Conservation (phyloP, 53 echinoderm and acorn worm species). For the Henricia sp. region DNA sequence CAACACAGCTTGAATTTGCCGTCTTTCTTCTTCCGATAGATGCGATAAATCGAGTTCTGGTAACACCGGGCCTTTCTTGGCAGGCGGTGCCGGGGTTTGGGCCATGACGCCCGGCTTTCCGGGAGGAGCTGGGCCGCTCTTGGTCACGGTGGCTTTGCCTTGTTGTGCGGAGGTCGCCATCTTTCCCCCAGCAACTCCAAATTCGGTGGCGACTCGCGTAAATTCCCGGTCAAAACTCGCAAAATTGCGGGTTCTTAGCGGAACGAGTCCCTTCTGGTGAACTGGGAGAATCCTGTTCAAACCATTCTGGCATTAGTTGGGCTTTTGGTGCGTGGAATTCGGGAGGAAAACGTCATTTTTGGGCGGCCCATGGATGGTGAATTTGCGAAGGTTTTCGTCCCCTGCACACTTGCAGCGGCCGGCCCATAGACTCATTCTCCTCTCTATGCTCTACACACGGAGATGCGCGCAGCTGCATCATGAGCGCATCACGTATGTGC, state of each 20-base stretch:
- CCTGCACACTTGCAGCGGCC: neutral
- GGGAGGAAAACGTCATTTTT: constrained; percentile 39
- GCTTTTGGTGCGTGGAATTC: constrained; percentile 14
- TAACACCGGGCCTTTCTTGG: constrained; percentile 48
- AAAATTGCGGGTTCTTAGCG: constrained; percentile 8
- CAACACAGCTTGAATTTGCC: constrained; percentile 89
- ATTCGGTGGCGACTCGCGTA: neutral
- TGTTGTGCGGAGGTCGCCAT: constrained; percentile 46
- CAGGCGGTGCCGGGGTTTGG: constrained; percentile 42
- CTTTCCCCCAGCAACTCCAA: neutral
- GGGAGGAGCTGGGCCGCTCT: constrained; percentile 2
- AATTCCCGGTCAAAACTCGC: constrained; percentile 36
- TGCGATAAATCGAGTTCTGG: constrained; percentile 95
- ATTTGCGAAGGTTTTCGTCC: no score
- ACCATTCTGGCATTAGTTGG: constrained; percentile 46
- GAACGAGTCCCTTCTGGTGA: constrained; percentile 49
- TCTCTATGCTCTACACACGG: neutral
- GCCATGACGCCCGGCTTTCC: constrained; percentile 33
- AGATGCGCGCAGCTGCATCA: neutral
- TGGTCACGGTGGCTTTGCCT: neutral
- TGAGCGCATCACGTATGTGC: constrained; percentile 22
- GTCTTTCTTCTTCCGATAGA: constrained; percentile 89
- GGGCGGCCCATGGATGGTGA: no score
- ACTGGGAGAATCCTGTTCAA: constrained; percentile 25
- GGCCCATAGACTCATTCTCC: neutral